A percentile compares a stretch with the other conserved stretches of the same genome.
phyloP scores from a whole-genome alignment of 1,140 invertebrate species.

The Wiebesia pumilae region DNA sequence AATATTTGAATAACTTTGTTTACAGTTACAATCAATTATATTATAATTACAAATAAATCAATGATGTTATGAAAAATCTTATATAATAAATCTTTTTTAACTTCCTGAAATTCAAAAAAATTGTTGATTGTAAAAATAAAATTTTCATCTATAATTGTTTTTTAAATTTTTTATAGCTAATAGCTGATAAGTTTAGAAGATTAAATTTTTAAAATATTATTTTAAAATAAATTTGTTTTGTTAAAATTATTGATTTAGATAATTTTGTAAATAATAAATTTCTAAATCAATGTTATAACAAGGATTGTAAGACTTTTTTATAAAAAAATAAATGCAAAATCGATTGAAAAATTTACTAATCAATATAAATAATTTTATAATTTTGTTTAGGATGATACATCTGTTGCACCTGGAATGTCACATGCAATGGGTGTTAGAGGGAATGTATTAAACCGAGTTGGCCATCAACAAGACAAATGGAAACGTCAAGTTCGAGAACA shows the following conservation, averaged over 20 bases:
- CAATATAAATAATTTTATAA: slow-evolving; percentile 22
- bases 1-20: no score
- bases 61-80: no score
- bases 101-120: no score
- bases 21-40: no score
- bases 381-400: slow-evolving; percentile 78
- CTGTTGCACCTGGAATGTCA: slow-evolving; percentile 76
- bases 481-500: slow-evolving; percentile 97
- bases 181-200: no score
- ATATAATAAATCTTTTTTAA: no score
- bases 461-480: slow-evolving; percentile 98
- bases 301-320: not conserved
- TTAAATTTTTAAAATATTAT: no score
- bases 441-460: slow-evolving; percentile 94
- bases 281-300: not conserved
- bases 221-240: no score
- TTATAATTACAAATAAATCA: no score
- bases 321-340: not conserved
- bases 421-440: slow-evolving; percentile 84
- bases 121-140: no score
- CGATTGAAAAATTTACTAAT: not conserved
- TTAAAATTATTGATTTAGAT: not conserved
- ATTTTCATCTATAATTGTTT: no score
- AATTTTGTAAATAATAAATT: not conserved
- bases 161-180: no score